Base-by-base conservation (phyloP, 2,888 invertebrate genomes). In the Callimorpha dominula region DNA sequence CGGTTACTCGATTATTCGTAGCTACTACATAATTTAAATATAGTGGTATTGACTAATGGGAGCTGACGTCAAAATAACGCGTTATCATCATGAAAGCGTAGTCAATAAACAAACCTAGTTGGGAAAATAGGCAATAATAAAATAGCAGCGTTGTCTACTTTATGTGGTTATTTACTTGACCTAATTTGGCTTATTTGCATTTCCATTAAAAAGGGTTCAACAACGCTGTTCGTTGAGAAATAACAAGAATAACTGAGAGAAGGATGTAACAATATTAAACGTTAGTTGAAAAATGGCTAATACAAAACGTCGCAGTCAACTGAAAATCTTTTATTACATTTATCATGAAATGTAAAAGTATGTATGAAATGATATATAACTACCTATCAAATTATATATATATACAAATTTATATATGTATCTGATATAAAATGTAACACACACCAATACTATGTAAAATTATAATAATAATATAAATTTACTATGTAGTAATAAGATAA, bases 131-230 rank as follows among this genome's bases (percentile, higher is more conserved):
- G 31, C 31, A 65, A 65, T 50, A 65, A 65, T 31, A 50, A 65
- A 65, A 50, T 17, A 17, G 31, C 50, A 40, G 15, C 57, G 75
- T 78, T 76, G 78, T 77, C 73, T 79, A 79, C 76, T 78, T 64
- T 65, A 73, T 57, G 66, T 68, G 70, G 71, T 75, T 83, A 82
- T 83, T 81, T 79, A 76, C 78, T 75, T 80, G 86, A 85, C 84
- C 85, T 77, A 85, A 85, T 86, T 86, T 79, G 76, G 76, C 75
- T 77, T 86, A 86, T 86, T 87, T 86, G 84, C 85, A 86, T 86
- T 84, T 82, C 77, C 77, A 86, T 84, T 81, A 78, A 65, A 76
- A 77, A 83, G 78, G 82, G 78, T 78, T 80, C 70, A 78, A 68
- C 70, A 68, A 62, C 57, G 60, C 43, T 49, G 62, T 52, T 71